Percentiles rank a stretch among this genome's conserved stretches.
These are phyloP conservation scores for Microchirus variegatus DNA, from an alignment of 2,797 vertebrate genomes.

Conservation along the genomic window DNA sequence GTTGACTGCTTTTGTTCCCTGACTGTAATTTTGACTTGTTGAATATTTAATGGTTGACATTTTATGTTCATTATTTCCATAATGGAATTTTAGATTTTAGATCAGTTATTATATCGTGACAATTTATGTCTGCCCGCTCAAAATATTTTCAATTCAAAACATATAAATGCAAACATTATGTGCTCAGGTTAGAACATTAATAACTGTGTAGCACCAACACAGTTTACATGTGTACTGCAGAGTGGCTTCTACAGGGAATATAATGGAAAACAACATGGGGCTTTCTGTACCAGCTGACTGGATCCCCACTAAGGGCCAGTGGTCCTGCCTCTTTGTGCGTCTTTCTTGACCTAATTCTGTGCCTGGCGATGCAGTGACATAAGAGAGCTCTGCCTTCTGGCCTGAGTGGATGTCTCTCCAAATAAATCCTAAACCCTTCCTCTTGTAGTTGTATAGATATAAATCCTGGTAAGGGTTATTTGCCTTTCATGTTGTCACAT, in stretches of 20 bases:
- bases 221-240: not conserved
- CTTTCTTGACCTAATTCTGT: slow-evolving; percentile 26
- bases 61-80: not conserved
- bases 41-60: not conserved
- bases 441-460: no score
- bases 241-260: not conserved
- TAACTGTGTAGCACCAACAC: no score
- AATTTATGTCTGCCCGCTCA: no score
- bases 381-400: slow-evolving; percentile 18
- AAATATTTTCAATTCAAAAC: no score
- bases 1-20: not conserved
- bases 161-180: no score
- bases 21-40: not conserved
- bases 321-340: slow-evolving; percentile 27
- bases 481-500: no score
- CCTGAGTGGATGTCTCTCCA: slow-evolving; percentile 29
- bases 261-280: slow-evolving; percentile 3
- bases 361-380: slow-evolving; percentile 22
- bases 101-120: no score
- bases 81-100: not conserved
- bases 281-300: slow-evolving; percentile 6
- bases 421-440: slow-evolving; percentile 22
- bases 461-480: no score
- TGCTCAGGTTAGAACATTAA: no score
- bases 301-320: not conserved